phyloP scores from a whole-genome alignment of 2,797 vertebrate genomes.

The Sebastes vulpes region DNA sequence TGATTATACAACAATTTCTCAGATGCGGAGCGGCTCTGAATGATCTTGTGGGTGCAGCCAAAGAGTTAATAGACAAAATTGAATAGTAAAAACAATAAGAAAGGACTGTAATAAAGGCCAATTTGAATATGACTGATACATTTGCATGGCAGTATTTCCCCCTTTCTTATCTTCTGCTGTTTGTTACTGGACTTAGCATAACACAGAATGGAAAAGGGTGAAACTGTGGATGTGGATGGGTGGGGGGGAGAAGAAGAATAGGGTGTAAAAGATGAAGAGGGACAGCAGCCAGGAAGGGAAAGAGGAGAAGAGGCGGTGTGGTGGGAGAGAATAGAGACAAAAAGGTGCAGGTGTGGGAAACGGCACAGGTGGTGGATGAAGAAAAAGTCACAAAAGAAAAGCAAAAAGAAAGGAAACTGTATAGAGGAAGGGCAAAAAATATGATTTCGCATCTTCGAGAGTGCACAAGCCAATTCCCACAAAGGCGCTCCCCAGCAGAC shows the following conservation, averaged over 20 bases:
- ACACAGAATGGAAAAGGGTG: slow-evolving; percentile 33
- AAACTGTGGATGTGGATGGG: slow-evolving; percentile 1
- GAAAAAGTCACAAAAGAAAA: slow-evolving; percentile 32
- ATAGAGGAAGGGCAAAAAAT: slow-evolving; percentile 12
- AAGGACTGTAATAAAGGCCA: neutral
- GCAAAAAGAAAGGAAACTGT: slow-evolving; percentile 5
- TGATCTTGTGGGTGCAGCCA: neutral
- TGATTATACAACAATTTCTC: neutral
- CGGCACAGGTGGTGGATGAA: slow-evolving; percentile 46
- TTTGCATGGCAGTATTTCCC: neutral
- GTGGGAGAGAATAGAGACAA: slow-evolving; percentile 48
- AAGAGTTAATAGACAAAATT: neutral
- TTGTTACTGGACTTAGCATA: slow-evolving; percentile 4
- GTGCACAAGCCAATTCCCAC: slow-evolving; percentile 24
- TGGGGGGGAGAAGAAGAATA: slow-evolving; percentile 22
- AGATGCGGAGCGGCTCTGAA: slow-evolving; percentile 8
- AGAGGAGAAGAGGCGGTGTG: slow-evolving; percentile 58
- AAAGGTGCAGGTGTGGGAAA: slow-evolving; percentile 56
- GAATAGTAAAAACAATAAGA: neutral
- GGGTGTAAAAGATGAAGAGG: slow-evolving; percentile 49
- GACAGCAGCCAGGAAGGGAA: slow-evolving; percentile 55
- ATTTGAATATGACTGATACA: neutral
- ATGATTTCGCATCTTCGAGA: slow-evolving; percentile 34
- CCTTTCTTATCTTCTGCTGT: slow-evolving; percentile 10
- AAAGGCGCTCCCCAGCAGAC: slow-evolving; percentile 28